phyloP scores from a whole-genome alignment of 2,797 vertebrate genomes.

The Anguilla obscura region DNA sequence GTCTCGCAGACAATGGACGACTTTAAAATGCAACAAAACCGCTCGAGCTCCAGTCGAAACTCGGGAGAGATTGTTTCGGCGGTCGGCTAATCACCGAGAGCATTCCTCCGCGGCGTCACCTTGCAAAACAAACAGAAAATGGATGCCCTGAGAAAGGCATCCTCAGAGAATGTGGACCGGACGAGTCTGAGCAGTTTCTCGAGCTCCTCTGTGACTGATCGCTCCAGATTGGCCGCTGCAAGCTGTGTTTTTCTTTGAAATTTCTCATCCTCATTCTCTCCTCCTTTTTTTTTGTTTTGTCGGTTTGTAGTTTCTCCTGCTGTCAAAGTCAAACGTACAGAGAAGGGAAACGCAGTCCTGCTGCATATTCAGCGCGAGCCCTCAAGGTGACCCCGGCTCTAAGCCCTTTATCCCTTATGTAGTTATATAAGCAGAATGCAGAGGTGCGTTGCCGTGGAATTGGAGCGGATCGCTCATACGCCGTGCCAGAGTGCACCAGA shows the following conservation, averaged over 20 bases:
- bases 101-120: conserved; percentile 24
- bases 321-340: neutral
- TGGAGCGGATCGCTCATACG: neutral
- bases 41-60: conserved; percentile 45
- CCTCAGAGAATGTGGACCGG: conserved; percentile 30
- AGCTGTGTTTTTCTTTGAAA: neutral
- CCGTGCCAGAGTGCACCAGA: neutral
- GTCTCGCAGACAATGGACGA: conserved; percentile 12
- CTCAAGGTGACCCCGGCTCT: neutral
- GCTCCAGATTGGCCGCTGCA: neutral
- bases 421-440: neutral
- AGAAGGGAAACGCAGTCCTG: neutral
- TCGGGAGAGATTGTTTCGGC: conserved; percentile 37
- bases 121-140: conserved; percentile 33
- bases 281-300: neutral
- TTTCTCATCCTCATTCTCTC: neutral
- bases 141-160: conserved; percentile 36
- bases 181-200: conserved; percentile 33
- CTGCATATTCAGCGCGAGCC: no score
- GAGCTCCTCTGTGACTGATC: conserved; percentile 28
- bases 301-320: neutral
- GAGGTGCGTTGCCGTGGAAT: neutral
- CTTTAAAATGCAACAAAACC: conserved; percentile 46
- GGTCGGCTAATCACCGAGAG: conserved; percentile 38
- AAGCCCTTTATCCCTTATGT: neutral